These are phyloP conservation scores for Leptinotarsa rubiginosa DNA, from an alignment of 2,888 invertebrate genomes.

Conservation along the genomic window DNA sequence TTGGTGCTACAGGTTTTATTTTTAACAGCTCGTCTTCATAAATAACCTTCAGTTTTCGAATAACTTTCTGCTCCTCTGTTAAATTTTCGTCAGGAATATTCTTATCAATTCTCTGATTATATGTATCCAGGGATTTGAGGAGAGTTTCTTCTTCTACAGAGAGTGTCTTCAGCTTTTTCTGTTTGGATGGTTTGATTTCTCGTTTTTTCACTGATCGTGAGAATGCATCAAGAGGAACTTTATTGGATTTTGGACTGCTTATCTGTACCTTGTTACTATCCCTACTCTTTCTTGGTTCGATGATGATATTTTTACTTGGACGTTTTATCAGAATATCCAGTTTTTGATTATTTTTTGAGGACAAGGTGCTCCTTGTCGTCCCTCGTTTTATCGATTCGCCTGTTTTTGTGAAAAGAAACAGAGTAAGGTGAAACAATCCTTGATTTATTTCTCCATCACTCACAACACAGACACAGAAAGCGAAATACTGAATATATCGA, in stretches of 20 bases:
- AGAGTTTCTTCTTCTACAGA: constrained; percentile 59
- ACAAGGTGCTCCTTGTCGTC: neutral
- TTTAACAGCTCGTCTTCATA: constrained; percentile 55
- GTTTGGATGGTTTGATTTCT: constrained; percentile 43
- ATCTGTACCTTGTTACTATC: constrained; percentile 31
- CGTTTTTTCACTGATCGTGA: constrained; percentile 44
- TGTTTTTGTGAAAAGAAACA: constrained; percentile 29
- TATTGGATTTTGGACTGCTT: constrained; percentile 40
- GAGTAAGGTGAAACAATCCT: constrained; percentile 17
- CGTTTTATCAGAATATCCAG: constrained; percentile 41
- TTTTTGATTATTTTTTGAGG: constrained; percentile 31
- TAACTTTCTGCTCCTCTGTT: constrained; percentile 57
- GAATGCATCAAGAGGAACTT: neutral
- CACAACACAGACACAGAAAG: constrained; percentile 41
- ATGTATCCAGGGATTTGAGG: constrained; percentile 54
- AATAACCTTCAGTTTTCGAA: constrained; percentile 58
- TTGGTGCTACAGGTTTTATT: constrained; percentile 57
- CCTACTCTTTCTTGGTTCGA: constrained; percentile 36
- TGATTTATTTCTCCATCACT: constrained; percentile 24
- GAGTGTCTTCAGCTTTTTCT: constrained; percentile 47
- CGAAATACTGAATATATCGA: constrained; percentile 29
- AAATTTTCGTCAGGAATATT: constrained; percentile 57
- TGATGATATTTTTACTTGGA: constrained; percentile 26
- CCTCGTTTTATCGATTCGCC: constrained; percentile 34
- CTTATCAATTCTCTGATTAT: constrained; percentile 60